phyloP scores from a whole-genome alignment of 2,113 vertebrate genomes.

The Pedionomus torquatus region DNA sequence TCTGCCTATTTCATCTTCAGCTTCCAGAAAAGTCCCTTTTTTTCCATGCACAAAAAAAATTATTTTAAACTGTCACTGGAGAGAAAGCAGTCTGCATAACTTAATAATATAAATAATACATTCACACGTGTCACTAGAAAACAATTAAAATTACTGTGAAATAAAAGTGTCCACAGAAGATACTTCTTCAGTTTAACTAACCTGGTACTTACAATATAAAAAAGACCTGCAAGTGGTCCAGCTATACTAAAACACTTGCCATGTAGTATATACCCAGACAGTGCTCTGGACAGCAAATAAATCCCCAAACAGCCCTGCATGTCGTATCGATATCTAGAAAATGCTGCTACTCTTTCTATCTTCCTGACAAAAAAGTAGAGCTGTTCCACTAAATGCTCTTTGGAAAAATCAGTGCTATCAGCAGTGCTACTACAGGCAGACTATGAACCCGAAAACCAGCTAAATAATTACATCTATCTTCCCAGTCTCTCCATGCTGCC shows the following conservation, averaged over 20 bases:
- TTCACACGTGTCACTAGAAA: background rate
- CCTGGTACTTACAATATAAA: background rate
- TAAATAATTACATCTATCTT: background rate
- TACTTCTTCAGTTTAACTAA: background rate
- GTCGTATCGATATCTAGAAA: background rate
- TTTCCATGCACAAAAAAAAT: background rate
- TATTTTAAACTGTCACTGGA: background rate
- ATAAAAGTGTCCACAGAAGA: background rate
- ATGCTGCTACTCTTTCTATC: background rate
- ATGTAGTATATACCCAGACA: background rate
- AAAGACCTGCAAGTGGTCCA: background rate
- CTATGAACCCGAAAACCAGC: background rate
- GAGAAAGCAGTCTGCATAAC: background rate
- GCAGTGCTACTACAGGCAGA: background rate
- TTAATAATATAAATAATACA: background rate
- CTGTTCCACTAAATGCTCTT: background rate
- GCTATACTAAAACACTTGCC: background rate
- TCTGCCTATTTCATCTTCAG: background rate
- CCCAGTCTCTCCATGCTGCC: background rate
- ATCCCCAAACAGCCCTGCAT: background rate
- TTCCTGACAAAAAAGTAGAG: background rate
- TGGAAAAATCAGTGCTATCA: background rate
- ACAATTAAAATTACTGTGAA: background rate
- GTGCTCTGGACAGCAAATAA: background rate
- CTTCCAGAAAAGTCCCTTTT: background rate